phyloP scores from a whole-genome alignment of 2,797 vertebrate genomes.

The Hypotaenidia okinawae region DNA sequence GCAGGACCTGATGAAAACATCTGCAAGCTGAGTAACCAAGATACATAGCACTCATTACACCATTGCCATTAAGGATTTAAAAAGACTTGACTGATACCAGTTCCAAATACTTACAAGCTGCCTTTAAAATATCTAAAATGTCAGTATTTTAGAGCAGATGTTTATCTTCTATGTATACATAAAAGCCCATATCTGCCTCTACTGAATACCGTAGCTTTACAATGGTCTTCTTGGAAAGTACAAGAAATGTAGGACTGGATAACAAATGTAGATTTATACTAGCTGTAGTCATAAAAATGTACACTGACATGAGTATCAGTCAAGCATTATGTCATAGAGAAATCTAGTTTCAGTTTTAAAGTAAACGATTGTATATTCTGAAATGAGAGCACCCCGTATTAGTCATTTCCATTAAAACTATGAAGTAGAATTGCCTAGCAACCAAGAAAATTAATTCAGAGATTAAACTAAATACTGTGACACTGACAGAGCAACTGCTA shows the following conservation, averaged over 20 bases:
- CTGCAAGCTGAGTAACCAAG: background rate
- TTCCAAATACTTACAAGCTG: background rate
- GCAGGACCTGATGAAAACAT: background rate
- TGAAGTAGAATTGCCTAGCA: conserved; percentile 66
- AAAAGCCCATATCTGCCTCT: background rate
- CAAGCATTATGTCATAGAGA: conserved; percentile 26
- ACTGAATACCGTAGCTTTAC: background rate
- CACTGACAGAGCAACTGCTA: conserved; percentile 35
- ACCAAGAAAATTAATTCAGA: conserved; percentile 65
- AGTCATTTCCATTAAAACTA: conserved; percentile 67
- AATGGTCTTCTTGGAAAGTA: background rate
- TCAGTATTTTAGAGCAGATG: background rate
- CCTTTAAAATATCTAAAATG: background rate
- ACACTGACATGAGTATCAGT: background rate
- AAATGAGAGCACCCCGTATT: conserved; percentile 27
- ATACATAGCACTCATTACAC: background rate
- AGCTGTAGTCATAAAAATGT: background rate
- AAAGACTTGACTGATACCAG: background rate
- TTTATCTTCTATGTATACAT: background rate
- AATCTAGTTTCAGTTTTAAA: conserved; percentile 27
- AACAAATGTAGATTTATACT: background rate
- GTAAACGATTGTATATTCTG: background rate
- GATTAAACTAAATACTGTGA: conserved; percentile 59
- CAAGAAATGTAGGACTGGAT: background rate
- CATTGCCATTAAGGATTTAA: background rate